Conservation (phyloP, 2,888 invertebrate species). For the Cryptops parisi region DNA sequence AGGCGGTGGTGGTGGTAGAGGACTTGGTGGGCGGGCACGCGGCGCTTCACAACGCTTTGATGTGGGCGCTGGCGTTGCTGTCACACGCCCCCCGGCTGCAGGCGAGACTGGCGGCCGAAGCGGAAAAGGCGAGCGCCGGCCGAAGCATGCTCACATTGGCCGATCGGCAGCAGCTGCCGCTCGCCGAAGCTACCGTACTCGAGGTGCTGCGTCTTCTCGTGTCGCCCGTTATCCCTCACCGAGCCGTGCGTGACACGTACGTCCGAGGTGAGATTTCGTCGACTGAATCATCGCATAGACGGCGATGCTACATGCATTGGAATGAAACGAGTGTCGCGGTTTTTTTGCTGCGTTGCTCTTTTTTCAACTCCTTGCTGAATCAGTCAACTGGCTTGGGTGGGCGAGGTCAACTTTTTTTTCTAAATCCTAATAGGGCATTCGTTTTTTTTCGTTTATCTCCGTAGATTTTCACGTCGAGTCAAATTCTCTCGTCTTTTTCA, state of each 20-base stretch:
- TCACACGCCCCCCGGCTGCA: constrained; percentile 6
- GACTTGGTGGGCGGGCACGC: constrained; percentile 80
- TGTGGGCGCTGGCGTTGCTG: constrained; percentile 14
- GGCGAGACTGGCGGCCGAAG: constrained; percentile 10
- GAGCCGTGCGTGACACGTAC: constrained; percentile 58
- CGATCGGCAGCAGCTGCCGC: constrained; percentile 9
- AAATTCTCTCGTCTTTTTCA: constrained; percentile 67
- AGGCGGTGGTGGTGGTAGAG: constrained; percentile 29
- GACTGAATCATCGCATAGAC: no score
- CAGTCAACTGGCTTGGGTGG: no score
- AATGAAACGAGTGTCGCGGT: no score
- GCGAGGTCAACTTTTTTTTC: neutral
- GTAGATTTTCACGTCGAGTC: constrained; percentile 54
- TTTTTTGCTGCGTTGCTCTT: neutral
- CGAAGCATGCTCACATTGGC: constrained; percentile 38
- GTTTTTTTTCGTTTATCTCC: constrained; percentile 1
- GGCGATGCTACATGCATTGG: no score
- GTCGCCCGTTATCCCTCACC: constrained; percentile 72
- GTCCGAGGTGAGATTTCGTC: constrained; percentile 50
- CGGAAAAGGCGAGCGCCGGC: neutral
- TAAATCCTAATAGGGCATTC: no score
- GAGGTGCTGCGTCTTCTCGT: constrained; percentile 16
- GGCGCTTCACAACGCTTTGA: constrained; percentile 53
- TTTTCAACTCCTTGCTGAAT: no score
- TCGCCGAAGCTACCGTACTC: constrained; percentile 16